These are phyloP conservation scores for Harpalus rubripes DNA, from an alignment of 2,888 invertebrate genomes.

Conservation along the genomic window DNA sequence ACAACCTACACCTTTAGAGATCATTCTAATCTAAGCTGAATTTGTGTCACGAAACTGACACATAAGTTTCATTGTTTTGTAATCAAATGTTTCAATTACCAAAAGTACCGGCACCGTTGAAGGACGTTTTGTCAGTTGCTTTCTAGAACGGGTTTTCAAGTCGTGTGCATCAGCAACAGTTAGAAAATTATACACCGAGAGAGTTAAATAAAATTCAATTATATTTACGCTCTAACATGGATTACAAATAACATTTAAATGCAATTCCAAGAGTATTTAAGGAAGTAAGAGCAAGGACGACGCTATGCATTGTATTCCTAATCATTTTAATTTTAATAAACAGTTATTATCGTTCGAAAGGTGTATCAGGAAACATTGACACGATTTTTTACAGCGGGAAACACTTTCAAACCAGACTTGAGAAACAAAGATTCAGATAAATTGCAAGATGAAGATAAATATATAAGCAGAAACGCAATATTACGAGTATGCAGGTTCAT, in stretches of 20 bases:
- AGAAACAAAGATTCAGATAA: conserved; percentile 17
- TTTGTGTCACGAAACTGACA: conserved; percentile 62
- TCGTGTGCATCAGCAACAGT: conserved; percentile 45
- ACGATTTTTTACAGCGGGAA: background rate
- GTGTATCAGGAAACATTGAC: conserved; percentile 15
- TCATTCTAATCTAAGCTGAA: conserved; percentile 40
- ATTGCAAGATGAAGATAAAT: background rate
- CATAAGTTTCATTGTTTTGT: conserved; percentile 67
- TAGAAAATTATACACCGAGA: conserved; percentile 35
- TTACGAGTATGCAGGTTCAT: no score
- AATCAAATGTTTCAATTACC: conserved; percentile 70
- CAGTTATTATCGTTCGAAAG: conserved; percentile 30
- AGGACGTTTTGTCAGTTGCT: conserved; percentile 42
- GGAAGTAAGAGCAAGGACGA: conserved; percentile 42
- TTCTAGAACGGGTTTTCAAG: conserved; percentile 47
- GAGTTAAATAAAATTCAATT: conserved; percentile 31
- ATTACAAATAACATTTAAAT: conserved; percentile 34
- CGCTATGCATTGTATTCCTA: conserved; percentile 26
- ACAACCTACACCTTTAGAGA: background rate
- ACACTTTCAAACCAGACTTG: background rate
- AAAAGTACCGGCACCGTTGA: conserved; percentile 64
- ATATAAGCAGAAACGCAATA: no score
- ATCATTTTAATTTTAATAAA: conserved; percentile 35
- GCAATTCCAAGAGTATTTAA: conserved; percentile 22
- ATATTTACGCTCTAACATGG: background rate